Percentiles rank a stretch among this genome's conserved stretches.
These are phyloP conservation scores for Allobates femoralis DNA, from an alignment of 2,797 vertebrate species.

Conservation along the genomic window DNA sequence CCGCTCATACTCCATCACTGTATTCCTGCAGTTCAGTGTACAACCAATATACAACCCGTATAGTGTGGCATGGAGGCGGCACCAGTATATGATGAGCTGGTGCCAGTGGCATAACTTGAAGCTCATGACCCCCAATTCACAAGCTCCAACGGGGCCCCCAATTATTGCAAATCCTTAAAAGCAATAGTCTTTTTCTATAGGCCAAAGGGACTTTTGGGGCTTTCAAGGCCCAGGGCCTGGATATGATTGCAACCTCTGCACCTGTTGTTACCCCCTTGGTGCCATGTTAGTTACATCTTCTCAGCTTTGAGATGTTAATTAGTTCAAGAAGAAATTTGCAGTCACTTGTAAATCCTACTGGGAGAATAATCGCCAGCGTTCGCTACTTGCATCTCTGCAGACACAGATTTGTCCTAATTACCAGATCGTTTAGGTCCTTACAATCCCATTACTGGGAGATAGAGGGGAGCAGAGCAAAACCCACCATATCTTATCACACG, in stretches of 20 bases:
- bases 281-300: neutral
- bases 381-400: constrained; percentile 68
- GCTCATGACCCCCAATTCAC: too few relatives aligned
- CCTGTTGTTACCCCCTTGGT: neutral
- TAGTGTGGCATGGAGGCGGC: neutral
- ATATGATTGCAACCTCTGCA: too few relatives aligned
- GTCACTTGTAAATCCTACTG: constrained; percentile 51
- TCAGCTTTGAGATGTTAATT: constrained; percentile 21
- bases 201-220: too few relatives aligned
- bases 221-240: too few relatives aligned
- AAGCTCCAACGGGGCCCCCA: too few relatives aligned
- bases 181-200: too few relatives aligned
- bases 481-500: constrained; percentile 71
- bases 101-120: too few relatives aligned
- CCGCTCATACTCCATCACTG: too few relatives aligned
- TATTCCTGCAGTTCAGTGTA: too few relatives aligned
- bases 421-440: constrained; percentile 91
- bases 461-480: constrained; percentile 71
- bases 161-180: too few relatives aligned
- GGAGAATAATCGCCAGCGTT: constrained; percentile 24
- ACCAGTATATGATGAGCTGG: neutral
- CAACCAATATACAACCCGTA: neutral
- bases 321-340: constrained; percentile 29
- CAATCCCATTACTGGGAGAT: constrained; percentile 86
- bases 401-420: constrained; percentile 92